phyloP scores from a whole-genome alignment of 2,797 vertebrate species.

The Darevskia mixta region DNA sequence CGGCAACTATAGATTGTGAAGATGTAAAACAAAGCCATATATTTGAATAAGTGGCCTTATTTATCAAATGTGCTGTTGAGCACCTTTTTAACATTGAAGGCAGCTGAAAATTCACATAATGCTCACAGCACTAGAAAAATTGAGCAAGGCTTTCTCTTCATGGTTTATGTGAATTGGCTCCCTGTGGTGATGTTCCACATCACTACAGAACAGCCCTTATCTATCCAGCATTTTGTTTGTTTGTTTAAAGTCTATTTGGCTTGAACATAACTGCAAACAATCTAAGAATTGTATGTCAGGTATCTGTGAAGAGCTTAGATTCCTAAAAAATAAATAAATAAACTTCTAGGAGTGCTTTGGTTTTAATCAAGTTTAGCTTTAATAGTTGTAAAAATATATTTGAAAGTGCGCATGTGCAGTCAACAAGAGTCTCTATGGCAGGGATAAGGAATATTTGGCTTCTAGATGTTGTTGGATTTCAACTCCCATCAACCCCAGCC shows the following conservation, averaged over 20 bases:
- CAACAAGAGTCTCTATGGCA: neutral
- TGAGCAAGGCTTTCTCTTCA: neutral
- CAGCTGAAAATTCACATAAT: neutral
- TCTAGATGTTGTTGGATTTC: neutral
- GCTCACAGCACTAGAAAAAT: neutral
- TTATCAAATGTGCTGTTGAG: slow-evolving; percentile 34
- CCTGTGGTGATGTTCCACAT: neutral
- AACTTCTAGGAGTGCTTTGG: neutral
- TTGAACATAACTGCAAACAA: neutral
- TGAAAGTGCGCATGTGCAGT: neutral
- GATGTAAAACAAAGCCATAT: neutral
- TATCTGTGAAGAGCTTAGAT: neutral
- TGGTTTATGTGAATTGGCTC: neutral
- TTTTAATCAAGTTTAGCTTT: neutral
- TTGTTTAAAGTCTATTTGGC: neutral
- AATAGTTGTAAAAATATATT: neutral
- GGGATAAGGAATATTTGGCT: no score
- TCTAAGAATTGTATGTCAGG: neutral
- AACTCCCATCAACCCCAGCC: neutral
- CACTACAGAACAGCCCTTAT: neutral
- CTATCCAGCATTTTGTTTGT: neutral
- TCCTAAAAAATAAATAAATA: neutral
- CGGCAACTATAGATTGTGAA: neutral
- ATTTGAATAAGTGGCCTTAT: slow-evolving; percentile 4
- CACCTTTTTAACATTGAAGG: neutral